Conservation (phyloP, 2,797 vertebrate species). For the Toxotes lorentzi region DNA sequence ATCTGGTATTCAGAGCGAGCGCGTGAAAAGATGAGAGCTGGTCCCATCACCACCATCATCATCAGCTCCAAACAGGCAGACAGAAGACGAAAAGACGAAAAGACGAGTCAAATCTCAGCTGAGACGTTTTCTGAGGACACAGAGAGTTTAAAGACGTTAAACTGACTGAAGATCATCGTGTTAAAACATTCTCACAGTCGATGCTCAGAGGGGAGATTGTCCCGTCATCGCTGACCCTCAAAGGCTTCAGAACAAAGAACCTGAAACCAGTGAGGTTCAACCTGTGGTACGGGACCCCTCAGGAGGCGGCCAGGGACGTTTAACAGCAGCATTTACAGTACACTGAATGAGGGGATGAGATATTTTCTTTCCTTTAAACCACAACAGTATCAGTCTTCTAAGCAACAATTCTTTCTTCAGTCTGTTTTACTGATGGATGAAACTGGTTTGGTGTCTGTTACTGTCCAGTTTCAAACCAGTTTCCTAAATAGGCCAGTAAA, state of each 20-base stretch:
- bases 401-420: too few relatives aligned
- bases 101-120: constrained; percentile 14
- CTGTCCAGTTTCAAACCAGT: too few relatives aligned
- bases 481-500: too few relatives aligned
- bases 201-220: constrained; percentile 30
- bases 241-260: constrained; percentile 47
- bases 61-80: constrained; percentile 32
- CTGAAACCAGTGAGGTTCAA: constrained; percentile 6
- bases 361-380: neutral
- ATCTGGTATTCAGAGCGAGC: constrained; percentile 59
- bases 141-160: constrained; percentile 23
- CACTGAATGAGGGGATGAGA: neutral
- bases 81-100: constrained; percentile 9
- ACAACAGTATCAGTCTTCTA: neutral
- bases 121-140: constrained; percentile 2
- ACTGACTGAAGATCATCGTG: constrained; percentile 33
- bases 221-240: constrained; percentile 15
- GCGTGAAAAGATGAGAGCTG: constrained; percentile 48
- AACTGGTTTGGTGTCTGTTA: too few relatives aligned
- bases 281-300: neutral
- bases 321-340: neutral
- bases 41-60: constrained; percentile 35
- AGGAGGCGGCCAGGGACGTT: neutral
- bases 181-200: constrained; percentile 42
- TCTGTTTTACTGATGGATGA: too few relatives aligned